These are phyloP conservation scores for Mustelus asterias DNA, from an alignment of 2,113 vertebrate species.

Conservation along the genomic window DNA sequence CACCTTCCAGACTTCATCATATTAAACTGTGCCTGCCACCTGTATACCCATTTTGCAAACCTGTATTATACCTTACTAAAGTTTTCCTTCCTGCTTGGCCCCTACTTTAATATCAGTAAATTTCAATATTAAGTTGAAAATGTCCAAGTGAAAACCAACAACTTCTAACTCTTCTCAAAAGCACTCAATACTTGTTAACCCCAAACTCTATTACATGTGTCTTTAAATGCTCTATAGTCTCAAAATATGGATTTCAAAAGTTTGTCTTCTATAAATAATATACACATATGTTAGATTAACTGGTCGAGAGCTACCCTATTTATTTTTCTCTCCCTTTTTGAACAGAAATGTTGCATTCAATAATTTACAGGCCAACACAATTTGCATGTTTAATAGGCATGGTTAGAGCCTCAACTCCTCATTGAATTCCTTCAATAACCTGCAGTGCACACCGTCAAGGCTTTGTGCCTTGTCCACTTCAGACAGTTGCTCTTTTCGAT, in stretches of 20 bases:
- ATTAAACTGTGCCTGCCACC: not conserved
- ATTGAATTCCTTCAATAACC: no score
- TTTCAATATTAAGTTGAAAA: not conserved
- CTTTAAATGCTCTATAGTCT: not conserved
- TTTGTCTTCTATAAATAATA: no score
- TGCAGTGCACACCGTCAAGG: no score
- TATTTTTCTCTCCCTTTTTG: not conserved
- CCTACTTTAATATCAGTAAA: not conserved
- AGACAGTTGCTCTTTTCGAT: no score
- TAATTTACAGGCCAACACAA: not conserved
- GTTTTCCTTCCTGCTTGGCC: not conserved
- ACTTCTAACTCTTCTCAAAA: not conserved
- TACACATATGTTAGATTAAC: not conserved
- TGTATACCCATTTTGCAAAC: not conserved
- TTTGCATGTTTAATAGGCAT: not conserved
- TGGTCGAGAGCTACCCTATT: no score
- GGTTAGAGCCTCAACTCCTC: not conserved
- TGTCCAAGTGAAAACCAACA: not conserved
- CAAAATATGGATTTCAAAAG: not conserved
- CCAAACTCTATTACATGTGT: not conserved
- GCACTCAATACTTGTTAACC: not conserved
- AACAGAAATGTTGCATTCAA: not conserved
- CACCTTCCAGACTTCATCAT: no score
- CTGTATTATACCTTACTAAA: not conserved
- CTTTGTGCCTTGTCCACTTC: no score